Conservation (phyloP, 1,140 invertebrate species). For the Nasonia longicornis region DNA sequence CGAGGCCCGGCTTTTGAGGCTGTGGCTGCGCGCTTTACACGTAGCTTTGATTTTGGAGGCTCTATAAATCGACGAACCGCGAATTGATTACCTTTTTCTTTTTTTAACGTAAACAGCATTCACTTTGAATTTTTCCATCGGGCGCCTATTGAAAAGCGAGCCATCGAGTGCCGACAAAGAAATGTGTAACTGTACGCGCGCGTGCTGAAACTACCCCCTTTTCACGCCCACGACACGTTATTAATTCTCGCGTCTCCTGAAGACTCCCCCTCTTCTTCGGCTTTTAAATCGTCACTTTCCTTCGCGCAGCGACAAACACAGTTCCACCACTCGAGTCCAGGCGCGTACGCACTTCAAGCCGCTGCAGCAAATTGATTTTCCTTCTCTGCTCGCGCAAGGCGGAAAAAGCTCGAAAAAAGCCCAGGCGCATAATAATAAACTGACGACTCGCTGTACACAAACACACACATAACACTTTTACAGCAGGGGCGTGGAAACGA, state of each 20-base stretch:
- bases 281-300: slow-evolving; percentile 39
- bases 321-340: neutral
- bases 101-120: too few species aligned
- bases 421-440: too few species aligned
- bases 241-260: slow-evolving; percentile 21
- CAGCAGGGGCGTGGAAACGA: neutral
- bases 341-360: neutral
- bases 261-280: neutral
- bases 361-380: slow-evolving; percentile 22
- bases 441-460: neutral
- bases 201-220: too few species aligned
- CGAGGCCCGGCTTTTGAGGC: neutral
- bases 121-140: too few species aligned
- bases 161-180: neutral
- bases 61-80: too few species aligned
- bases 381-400: too few species aligned
- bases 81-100: too few species aligned
- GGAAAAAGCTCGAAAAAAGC: neutral
- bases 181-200: neutral
- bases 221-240: neutral
- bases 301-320: slow-evolving; percentile 20
- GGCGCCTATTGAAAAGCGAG: too few species aligned
- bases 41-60: neutral
- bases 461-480: too few species aligned
- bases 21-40: neutral